A percentile compares a stretch with the other conserved stretches of the same genome.
Conservation (phyloP, 2,113 vertebrate genomes). For the Saguinus midas region DNA sequence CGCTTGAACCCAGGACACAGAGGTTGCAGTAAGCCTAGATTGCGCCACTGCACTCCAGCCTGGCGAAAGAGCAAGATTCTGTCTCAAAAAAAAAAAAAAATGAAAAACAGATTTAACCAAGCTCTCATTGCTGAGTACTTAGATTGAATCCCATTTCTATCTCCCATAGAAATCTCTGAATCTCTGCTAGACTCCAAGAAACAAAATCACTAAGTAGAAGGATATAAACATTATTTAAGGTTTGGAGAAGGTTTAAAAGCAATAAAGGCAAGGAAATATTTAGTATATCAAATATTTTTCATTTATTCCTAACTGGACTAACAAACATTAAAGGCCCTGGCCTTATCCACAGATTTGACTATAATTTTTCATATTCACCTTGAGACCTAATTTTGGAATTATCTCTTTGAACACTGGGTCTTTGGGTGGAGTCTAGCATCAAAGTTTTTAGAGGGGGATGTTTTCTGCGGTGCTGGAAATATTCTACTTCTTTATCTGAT, state of each 20-base stretch:
- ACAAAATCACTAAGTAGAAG: background rate
- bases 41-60: too few species aligned
- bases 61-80: too few species aligned
- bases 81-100: too few species aligned
- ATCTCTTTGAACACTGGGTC: background rate
- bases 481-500: background rate
- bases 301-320: background rate
- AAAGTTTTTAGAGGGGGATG: background rate
- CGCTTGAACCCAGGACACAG: too few species aligned
- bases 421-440: background rate
- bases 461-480: background rate
- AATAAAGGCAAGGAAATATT: background rate
- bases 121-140: background rate
- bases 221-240: background rate
- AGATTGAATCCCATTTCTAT: background rate
- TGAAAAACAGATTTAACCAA: background rate
- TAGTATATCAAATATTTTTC: background rate
- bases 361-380: background rate
- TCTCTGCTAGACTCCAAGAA: background rate
- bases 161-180: background rate
- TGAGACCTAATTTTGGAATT: background rate
- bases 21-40: too few species aligned
- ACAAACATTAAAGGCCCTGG: background rate
- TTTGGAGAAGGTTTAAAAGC: constrained; percentile 1
- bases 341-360: background rate